Evolutionary conservation across 2,888 invertebrate species (phyloP).

Genomic region (Lasioglossum oenotherae): DNA sequence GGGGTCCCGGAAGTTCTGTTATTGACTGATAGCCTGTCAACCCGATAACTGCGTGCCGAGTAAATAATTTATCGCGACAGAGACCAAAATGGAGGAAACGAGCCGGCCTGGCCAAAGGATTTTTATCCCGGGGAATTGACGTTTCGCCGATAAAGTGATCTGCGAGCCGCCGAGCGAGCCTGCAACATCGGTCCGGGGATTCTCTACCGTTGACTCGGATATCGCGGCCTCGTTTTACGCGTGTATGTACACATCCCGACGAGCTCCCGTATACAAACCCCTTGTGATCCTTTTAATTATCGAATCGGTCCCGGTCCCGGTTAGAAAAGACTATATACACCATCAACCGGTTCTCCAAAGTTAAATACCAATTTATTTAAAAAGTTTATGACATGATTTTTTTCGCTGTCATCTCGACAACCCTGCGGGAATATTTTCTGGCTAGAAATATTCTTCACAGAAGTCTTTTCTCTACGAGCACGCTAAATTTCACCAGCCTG

Average conservation of each 20-base stretch:
- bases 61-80: constrained; percentile 60
- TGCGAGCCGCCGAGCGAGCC: neutral
- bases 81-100: constrained; percentile 55
- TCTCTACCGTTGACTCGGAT: constrained; percentile 21
- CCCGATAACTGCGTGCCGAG: constrained; percentile 51
- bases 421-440: neutral
- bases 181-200: constrained; percentile 6
- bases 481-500: neutral
- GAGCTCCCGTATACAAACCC: neutral
- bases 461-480: neutral
- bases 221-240: constrained; percentile 20
- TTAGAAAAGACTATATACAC: neutral
- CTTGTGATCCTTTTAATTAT: constrained; percentile 62
- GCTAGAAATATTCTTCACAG: neutral
- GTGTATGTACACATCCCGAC: neutral
- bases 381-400: neutral
- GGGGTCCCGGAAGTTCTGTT: constrained; percentile 41
- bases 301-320: constrained; percentile 15
- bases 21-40: constrained; percentile 57
- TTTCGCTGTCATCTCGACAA: neutral
- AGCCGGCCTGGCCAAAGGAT: constrained; percentile 35
- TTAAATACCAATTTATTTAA: constrained; percentile 1
- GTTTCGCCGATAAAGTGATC: constrained; percentile 49
- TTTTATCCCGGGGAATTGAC: constrained; percentile 50
- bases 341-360: constrained; percentile 16